Evolutionary conservation across 2,888 invertebrate species (phyloP).

Genomic region (Andricus quercusramuli): DNA sequence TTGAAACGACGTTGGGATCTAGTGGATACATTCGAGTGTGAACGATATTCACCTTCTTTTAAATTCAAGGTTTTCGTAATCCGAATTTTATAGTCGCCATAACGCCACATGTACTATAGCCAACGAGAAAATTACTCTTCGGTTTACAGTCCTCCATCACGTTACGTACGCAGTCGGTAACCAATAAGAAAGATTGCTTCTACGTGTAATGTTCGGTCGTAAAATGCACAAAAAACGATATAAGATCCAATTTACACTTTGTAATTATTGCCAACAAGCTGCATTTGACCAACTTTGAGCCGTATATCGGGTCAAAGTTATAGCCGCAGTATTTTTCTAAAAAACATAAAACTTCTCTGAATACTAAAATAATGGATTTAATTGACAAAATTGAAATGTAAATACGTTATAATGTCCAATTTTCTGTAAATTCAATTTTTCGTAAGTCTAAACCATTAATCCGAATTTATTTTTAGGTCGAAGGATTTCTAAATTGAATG

Average conservation of each 20-base stretch:
- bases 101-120: neutral
- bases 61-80: constrained; percentile 6
- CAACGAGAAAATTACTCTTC: neutral
- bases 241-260: neutral
- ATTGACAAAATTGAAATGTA: too few species aligned
- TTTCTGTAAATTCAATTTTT: too few species aligned
- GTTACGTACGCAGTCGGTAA: neutral
- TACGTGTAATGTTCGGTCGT: neutral
- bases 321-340: too few species aligned
- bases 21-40: neutral
- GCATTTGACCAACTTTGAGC: too few species aligned
- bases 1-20: neutral
- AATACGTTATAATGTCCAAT: too few species aligned
- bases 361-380: too few species aligned
- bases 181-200: neutral
- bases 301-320: too few species aligned
- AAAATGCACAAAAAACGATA: neutral
- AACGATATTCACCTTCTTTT: neutral
- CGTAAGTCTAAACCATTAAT: too few species aligned
- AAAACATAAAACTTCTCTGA: too few species aligned
- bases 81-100: neutral
- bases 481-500: too few species aligned
- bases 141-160: neutral
- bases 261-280: too few species aligned
- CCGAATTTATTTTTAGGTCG: too few species aligned